phyloP scores from a whole-genome alignment of 2,113 vertebrate genomes.

The Callocephalon fimbriatum region DNA sequence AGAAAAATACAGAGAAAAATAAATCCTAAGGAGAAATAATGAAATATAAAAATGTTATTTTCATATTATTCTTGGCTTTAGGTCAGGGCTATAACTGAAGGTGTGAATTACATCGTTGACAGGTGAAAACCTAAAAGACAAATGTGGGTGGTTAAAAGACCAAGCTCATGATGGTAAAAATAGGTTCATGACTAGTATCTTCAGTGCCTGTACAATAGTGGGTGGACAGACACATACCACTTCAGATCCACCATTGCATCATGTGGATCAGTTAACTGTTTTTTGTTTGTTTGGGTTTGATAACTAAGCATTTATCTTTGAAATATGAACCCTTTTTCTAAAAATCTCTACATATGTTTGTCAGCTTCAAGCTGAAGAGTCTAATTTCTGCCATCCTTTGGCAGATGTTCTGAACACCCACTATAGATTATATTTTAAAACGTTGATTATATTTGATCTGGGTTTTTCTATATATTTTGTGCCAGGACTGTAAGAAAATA shows the following conservation, averaged over 20 bases:
- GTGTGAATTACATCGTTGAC: conserved; percentile 51
- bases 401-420: neutral
- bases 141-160: conserved; percentile 54
- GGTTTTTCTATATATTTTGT: neutral
- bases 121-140: conserved; percentile 56
- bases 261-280: neutral
- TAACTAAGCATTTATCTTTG: neutral
- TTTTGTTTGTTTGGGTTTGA: conserved; percentile 55
- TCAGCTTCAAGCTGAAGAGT: neutral
- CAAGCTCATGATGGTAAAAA: conserved; percentile 27
- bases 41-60: neutral
- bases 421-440: neutral
- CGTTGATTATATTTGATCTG: neutral
- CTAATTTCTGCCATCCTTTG: conserved; percentile 27
- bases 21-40: neutral
- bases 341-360: conserved; percentile 36
- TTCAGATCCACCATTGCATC: conserved; percentile 21
- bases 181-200: conserved; percentile 53
- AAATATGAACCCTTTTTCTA: conserved; percentile 18
- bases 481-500: neutral
- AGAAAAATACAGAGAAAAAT: neutral
- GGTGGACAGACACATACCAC: conserved; percentile 49
- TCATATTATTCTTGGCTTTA: conserved; percentile 44
- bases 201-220: conserved; percentile 20
- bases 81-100: conserved; percentile 24